phyloP scores from a whole-genome alignment of 2,113 vertebrate species.

The Ceyx melanurus region DNA sequence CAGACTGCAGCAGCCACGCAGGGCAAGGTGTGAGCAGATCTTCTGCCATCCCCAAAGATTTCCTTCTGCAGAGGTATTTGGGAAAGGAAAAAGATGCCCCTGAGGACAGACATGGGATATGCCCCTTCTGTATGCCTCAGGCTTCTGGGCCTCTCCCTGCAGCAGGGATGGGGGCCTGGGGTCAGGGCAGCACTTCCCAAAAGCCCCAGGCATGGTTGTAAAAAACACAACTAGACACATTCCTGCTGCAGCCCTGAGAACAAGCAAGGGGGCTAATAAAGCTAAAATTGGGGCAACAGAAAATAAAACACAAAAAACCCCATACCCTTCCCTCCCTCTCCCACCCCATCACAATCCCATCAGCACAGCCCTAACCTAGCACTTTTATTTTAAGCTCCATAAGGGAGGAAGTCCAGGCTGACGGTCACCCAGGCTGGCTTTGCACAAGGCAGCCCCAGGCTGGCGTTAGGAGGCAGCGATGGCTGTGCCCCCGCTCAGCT shows the following conservation, averaged over 20 bases:
- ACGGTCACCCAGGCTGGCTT: neutral
- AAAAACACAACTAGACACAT: neutral
- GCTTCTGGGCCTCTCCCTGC: neutral
- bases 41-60: neutral
- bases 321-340: neutral
- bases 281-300: slow-evolving; percentile 13
- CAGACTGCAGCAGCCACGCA: neutral
- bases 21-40: neutral
- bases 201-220: neutral
- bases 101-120: neutral
- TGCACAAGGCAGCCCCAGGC: accelerated
- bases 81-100: neutral
- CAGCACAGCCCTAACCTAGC: slow-evolving; percentile 42
- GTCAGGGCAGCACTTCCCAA: neutral
- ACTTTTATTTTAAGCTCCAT: neutral
- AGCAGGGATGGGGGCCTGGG: neutral
- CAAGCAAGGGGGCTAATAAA: slow-evolving; percentile 7
- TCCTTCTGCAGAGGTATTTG: neutral
- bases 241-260: neutral
- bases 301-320: neutral
- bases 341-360: neutral
- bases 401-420: slow-evolving; percentile 16
- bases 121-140: neutral
- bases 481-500: slow-evolving; percentile 90
- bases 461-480: slow-evolving; percentile 84